Base-by-base conservation (phyloP, 1,140 invertebrate genomes). In the Papilio glaucus region DNA sequence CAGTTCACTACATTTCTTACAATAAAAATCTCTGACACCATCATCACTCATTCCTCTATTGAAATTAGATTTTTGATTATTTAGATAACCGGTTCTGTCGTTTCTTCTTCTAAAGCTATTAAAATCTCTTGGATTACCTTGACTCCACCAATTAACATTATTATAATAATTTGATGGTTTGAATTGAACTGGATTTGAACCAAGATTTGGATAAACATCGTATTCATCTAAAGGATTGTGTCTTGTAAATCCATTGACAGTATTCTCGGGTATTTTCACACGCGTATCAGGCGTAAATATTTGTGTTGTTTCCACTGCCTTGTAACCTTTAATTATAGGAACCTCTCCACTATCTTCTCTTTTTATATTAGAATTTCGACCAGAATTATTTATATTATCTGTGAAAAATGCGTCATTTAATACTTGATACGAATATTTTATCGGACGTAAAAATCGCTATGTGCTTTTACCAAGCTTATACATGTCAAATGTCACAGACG, bases 11-110 rank as follows among this genome's bases (percentile, higher is more conserved):
- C 91, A 93, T 78, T 86, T 92, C 37, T 74, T 84, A 38, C 91
- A 93, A 70, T 92, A 93, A 61, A 91, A 93, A 18, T 92, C 89
- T 77, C 80, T 87, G 26, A 86, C 80, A 8, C 80, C 83, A 70
- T 92, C 85, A 38, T 90, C 87, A 61, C 72, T 77, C 6, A 87
- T 80, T 76, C 81, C 85, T 76, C 86, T 85, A 67, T 88, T 77
- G 18, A 86, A 72, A 33, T 45, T 29, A 18, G 26, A 21, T 72
- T 85, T 77, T 60, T 65, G 74, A 15, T 49, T 49, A 73, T 82
- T 79, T 12, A 73, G 67, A 65, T 81, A n/a, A n/a, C n/a, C 68
- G 15, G 81, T 79, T 72, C 78, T 76, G 42, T 79, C 69, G 12
- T 67, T 75, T 72, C 81, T 78, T 75, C 75, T 75, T n/a, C 73